Percentiles rank a stretch among this genome's conserved stretches.
These are phyloP conservation scores for Oostethus manadensis DNA, from an alignment of 2,113 vertebrate genomes.

Conservation along the genomic window DNA sequence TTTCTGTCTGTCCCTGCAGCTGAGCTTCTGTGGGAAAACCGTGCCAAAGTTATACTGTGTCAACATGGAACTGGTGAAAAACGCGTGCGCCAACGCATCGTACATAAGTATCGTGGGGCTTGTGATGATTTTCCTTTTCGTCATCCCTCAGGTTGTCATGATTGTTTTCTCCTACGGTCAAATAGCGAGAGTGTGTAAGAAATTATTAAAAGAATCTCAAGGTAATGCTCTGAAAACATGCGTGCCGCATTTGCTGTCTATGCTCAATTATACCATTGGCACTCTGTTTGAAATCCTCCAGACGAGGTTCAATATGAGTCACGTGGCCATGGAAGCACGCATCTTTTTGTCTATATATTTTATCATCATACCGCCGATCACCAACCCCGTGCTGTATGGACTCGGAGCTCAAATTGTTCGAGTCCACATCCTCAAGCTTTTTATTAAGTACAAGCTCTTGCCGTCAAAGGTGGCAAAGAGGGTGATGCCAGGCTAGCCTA, in stretches of 20 bases:
- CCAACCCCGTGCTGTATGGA: conserved; percentile 57
- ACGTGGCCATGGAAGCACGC: neutral
- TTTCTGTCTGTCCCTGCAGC: conserved; percentile 30
- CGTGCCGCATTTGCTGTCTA: conserved; percentile 63
- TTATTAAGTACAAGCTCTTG: conserved; percentile 18
- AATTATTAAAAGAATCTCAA: conserved; percentile 28
- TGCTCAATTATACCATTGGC: conserved; percentile 43
- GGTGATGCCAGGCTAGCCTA: neutral
- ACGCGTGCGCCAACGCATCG: conserved; percentile 12
- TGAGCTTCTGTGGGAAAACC: conserved; percentile 36
- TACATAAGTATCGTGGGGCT: conserved; percentile 40
- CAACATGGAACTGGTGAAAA: conserved; percentile 58
- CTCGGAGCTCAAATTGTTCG: conserved; percentile 41
- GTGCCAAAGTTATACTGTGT: conserved; percentile 51
- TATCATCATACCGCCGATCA: conserved; percentile 28
- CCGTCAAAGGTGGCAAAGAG: conserved; percentile 6
- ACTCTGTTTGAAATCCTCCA: conserved; percentile 40
- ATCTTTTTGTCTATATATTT: conserved; percentile 54
- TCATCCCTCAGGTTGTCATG: conserved; percentile 36
- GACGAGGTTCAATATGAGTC: conserved; percentile 39
- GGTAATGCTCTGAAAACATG: conserved; percentile 64
- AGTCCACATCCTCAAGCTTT: conserved; percentile 40
- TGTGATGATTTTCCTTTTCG: neutral
- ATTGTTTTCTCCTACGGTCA: conserved; percentile 54
- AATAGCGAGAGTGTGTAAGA: conserved; percentile 46